A percentile compares a stretch with the other conserved stretches of the same genome.
Conservation (phyloP, 2,797 vertebrate species). For the Cottoperca gobio region DNA sequence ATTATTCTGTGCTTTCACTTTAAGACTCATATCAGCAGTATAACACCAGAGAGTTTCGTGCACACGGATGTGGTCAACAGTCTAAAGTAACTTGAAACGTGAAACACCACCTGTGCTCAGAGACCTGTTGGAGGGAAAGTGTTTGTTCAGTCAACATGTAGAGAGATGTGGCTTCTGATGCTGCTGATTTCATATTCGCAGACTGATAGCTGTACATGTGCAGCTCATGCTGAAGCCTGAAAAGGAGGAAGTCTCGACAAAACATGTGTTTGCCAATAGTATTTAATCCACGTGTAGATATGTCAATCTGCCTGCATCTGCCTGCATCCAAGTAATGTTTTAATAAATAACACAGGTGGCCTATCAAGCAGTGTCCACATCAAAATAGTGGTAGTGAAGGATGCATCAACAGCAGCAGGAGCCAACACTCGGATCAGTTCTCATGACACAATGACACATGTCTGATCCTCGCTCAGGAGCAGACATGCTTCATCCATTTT, state of each 20-base stretch:
- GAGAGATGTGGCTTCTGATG: background rate
- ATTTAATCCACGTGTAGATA: background rate
- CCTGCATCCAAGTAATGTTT: conserved; percentile 25
- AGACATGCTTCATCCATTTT: background rate
- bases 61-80: background rate
- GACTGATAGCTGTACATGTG: background rate
- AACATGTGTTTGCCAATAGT: too few species aligned
- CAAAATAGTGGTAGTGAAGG: conserved; percentile 24
- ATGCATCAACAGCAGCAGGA: background rate
- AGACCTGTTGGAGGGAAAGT: background rate
- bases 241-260: too few species aligned
- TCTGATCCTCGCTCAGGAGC: too few species aligned
- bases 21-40: background rate
- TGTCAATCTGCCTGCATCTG: background rate
- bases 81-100: conserved; percentile 3
- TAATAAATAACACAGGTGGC: conserved; percentile 29
- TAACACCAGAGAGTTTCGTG: background rate
- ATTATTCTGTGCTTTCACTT: background rate
- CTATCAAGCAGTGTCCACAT: background rate
- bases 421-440: background rate
- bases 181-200: background rate
- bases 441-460: too few species aligned
- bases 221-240: background rate
- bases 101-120: conserved; percentile 22
- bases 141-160: conserved; percentile 36